Evolutionary conservation across 2,888 invertebrate species (phyloP).

Genomic region (Drosophila melanocephala): DNA sequence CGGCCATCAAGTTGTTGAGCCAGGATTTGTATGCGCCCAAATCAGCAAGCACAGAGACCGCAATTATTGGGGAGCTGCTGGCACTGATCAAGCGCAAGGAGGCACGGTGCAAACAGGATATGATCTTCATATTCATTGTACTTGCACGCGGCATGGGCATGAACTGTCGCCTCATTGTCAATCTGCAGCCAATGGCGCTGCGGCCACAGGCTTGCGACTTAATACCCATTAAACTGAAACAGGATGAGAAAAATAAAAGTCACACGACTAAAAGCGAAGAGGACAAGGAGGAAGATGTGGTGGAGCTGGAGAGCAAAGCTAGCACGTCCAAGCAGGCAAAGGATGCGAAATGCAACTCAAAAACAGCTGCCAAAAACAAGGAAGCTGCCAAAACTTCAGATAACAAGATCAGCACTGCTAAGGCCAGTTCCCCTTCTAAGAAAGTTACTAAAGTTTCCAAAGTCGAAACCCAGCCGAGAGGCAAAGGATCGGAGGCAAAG

Average conservation of each 20-base stretch:
- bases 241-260: slow-evolving; percentile 52
- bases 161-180: slow-evolving; percentile 92
- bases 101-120: slow-evolving; percentile 89
- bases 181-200: slow-evolving; percentile 91
- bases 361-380: slow-evolving; percentile 7
- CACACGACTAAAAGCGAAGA: slow-evolving; percentile 23
- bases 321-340: slow-evolving; percentile 17
- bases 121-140: slow-evolving; percentile 91
- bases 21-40: slow-evolving; percentile 87
- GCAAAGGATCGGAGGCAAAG: neutral
- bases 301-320: slow-evolving; percentile 18
- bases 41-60: slow-evolving; percentile 75
- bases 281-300: slow-evolving; percentile 24
- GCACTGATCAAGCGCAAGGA: slow-evolving; percentile 88
- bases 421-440: slow-evolving; percentile 6
- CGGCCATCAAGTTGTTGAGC: slow-evolving; percentile 87
- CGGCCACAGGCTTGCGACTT: slow-evolving; percentile 89
- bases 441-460: slow-evolving; percentile 13
- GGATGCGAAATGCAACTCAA: slow-evolving; percentile 1
- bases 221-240: slow-evolving; percentile 87
- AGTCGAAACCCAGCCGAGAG: neutral
- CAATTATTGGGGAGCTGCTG: slow-evolving; percentile 84
- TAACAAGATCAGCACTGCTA: neutral
- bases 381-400: slow-evolving; percentile 7
- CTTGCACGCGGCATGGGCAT: slow-evolving; percentile 92